Evolutionary conservation across 2,888 invertebrate genomes (phyloP), one percentile per base, ranked within the genome.

Genomic region (Nineta flava): DNA sequence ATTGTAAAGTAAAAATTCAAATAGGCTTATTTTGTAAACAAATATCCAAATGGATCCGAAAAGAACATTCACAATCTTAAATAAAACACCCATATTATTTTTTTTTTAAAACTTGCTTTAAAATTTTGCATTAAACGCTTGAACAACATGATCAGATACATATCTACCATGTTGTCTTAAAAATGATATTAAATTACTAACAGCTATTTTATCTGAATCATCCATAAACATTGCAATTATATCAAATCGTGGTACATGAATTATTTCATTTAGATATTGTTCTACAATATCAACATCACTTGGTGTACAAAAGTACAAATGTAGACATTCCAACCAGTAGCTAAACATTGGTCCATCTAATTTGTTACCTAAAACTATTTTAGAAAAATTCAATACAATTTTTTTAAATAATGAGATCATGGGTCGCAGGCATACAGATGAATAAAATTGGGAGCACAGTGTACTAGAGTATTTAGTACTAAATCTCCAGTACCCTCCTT

Each of bases 301-400:
- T 3, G 59, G 53, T 2, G 60, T 60, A 26, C 60, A 61, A 51
- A 69, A 69, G 56, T 69, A 62, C 34, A 53, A 54, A 41, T 64
- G 62, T 16, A 69, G 55, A 49, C 67, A 66, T 41, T 55, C 60
- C 10, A 70, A 50, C 26, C 70, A 62, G 5, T 52, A 58, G 46
- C 61, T 63, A 44, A 68, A 60, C 62, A 68, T 69, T 12, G 57
- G 55, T 12, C 62, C 65, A 41, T 70, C 68, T 38, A 70, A 54
- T 56, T 66, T 67, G 47, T 61, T 65, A 10, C 67, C 69, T 57
- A 69, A 60, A 46, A 69, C 69, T 69, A 53, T 50, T 55, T 57
- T 42, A n/a, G n/a, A 38, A 46, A 43, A 32, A 47, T 46, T 12
- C 12, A 46, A 46, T n/a, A 32, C 15, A 2, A 16, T 46, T 10